Evolutionary conservation across 2,797 vertebrate genomes (phyloP), one percentile per base, ranked within the genome.

Genomic region (Cyclura pinguis): DNA sequence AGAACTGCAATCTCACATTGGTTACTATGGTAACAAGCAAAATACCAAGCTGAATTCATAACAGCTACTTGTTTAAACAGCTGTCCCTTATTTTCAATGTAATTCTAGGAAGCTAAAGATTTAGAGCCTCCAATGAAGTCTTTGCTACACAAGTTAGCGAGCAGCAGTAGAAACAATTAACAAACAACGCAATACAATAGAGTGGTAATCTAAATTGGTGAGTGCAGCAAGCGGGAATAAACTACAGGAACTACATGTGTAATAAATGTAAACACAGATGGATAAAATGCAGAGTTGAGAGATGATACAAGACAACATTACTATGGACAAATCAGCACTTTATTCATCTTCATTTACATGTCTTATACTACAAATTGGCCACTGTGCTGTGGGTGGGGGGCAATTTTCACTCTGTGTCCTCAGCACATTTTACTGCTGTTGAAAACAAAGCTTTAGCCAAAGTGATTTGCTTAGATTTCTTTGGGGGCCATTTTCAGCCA

Each of bases 11-110:
- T 38, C 42, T 52, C 32, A 90, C 80, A 87, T 55, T 77, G 85
- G 55, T 90, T 86, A 82, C 84, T 86, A 80, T 86, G 69, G 85
- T 55, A 82, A 86, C 69, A 64, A 82, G 69, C 22, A 90, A 86
- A 82, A 83, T 87, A 81, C 52, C 78, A 76, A 86, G 64, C 52
- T 74, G 69, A 76, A 90, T 86, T 62, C 84, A 76, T 83, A 85
- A 80, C 16, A 6, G 29, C 69, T 72, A 55, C 69, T 87, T 62
- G 85, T 87, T 90, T 90, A 82, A 87, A 86, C 89, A 87, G 85
- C 89, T 87, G 69, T 80, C 62, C 38, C 89, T 76, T 18, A 24
- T 90, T 64, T 82, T 87, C 85, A 83, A 22, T 67, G 80, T 77
- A 76, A 74, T 86, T 74, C 78, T 90, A 64, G 69, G 67, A 73